Evolutionary conservation across 92 coral and sea anemone genomes (phyloP).

Genomic region (Epizoanthus fatuus): DNA sequence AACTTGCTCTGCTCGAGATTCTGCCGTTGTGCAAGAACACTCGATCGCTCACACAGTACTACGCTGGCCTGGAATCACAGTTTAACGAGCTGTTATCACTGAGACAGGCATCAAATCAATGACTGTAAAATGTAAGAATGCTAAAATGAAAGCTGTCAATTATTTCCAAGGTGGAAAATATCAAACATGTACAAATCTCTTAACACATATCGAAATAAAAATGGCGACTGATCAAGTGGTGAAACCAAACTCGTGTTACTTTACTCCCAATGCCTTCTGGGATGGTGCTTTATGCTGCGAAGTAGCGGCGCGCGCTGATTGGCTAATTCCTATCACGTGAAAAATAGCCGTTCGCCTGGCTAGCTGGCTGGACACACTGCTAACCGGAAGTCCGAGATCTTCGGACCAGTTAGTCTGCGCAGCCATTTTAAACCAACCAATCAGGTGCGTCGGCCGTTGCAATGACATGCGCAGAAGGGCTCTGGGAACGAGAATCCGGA

Average conservation of each 20-base stretch:
- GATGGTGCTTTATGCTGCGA: background rate
- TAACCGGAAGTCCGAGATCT: too few relatives aligned
- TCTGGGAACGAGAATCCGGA: too few relatives aligned
- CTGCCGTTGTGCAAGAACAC: slow-evolving; percentile 11
- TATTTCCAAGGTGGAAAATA: background rate
- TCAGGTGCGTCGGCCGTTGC: too few relatives aligned
- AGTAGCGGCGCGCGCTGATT: background rate
- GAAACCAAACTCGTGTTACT: too few relatives aligned
- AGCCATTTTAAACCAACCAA: too few relatives aligned
- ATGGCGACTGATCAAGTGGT: background rate
- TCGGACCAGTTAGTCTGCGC: too few relatives aligned
- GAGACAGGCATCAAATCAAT: background rate
- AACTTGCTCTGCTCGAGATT: background rate
- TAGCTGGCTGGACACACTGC: too few relatives aligned
- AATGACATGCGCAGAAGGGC: too few relatives aligned
- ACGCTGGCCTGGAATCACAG: background rate
- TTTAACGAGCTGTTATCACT: background rate
- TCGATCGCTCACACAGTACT: background rate
- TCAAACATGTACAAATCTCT: background rate
- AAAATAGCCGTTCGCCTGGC: background rate
- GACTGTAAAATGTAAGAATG: background rate
- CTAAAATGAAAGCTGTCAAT: too few relatives aligned
- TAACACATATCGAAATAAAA: background rate
- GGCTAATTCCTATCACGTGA: background rate
- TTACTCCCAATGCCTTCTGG: background rate